These are phyloP conservation scores for Danio jaintianensis DNA, from an alignment of 2,797 vertebrate species.

Conservation along the genomic window DNA sequence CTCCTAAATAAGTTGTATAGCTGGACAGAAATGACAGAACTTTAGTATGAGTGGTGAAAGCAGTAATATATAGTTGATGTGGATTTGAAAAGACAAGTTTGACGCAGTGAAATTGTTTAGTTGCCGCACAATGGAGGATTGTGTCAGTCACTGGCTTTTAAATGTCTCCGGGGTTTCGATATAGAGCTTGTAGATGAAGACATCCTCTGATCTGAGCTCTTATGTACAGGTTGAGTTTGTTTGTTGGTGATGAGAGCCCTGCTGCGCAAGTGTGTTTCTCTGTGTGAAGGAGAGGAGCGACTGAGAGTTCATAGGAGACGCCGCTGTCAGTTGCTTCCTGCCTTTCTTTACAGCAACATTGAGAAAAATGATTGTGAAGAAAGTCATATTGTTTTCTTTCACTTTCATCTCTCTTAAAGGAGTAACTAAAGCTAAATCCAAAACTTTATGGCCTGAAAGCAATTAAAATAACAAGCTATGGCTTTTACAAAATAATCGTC, in stretches of 20 bases:
- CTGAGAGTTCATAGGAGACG: neutral
- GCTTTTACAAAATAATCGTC: neutral
- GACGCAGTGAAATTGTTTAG: conserved; percentile 6
- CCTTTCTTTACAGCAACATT: neutral
- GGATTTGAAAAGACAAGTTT: conserved; percentile 1
- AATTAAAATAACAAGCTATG: neutral
- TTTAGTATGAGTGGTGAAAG: neutral
- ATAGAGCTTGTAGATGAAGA: conserved; percentile 9
- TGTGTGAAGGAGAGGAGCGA: conserved; percentile 4
- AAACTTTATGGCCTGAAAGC: neutral
- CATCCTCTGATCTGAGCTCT: conserved; percentile 66
- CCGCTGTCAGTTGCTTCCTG: neutral
- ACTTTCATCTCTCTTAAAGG: neutral
- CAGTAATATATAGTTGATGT: neutral
- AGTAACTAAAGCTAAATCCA: neutral
- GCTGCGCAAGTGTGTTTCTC: conserved; percentile 50
- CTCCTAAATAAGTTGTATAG: neutral
- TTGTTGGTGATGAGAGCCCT: conserved; percentile 71
- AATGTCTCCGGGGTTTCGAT: neutral
- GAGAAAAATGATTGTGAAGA: neutral
- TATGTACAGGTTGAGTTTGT: conserved; percentile 72
- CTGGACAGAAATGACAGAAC: neutral
- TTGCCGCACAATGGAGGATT: neutral
- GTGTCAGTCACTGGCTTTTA: conserved; percentile 2
- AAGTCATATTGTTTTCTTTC: neutral